A percentile compares a stretch with the other conserved stretches of the same genome.
Evolutionary conservation across 2,797 vertebrate genomes (phyloP).

Genomic region (Poeciliopsis turneri): DNA sequence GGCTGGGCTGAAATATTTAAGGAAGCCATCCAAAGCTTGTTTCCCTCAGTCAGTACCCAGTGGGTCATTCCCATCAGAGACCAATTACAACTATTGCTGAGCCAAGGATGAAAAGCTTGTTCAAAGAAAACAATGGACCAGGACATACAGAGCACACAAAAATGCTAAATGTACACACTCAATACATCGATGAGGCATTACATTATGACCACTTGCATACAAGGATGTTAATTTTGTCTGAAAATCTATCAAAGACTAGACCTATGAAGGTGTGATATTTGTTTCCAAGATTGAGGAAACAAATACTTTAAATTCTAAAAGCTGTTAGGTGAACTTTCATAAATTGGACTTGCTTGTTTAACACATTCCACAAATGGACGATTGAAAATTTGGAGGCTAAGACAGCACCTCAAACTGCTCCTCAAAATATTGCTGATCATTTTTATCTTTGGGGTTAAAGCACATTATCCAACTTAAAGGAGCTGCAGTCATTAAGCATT

Average conservation of each 20-base stretch:
- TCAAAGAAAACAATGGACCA: slow-evolving; percentile 54
- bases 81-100: slow-evolving; percentile 69
- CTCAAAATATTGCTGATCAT: background rate
- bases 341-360: background rate
- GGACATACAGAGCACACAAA: slow-evolving; percentile 8
- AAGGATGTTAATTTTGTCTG: too few species aligned
- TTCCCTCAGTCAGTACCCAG: slow-evolving; percentile 58
- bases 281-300: background rate
- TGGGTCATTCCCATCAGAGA: slow-evolving; percentile 67
- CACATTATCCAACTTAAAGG: background rate
- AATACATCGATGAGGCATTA: background rate
- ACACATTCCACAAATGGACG: background rate
- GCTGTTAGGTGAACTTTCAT: background rate
- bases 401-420: background rate
- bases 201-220: background rate
- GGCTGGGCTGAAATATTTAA: slow-evolving; percentile 67
- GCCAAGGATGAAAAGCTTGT: slow-evolving; percentile 51
- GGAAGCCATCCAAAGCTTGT: slow-evolving; percentile 63
- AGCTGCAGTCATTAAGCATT: background rate
- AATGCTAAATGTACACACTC: slow-evolving; percentile 1
- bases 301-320: background rate
- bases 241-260: background rate
- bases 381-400: background rate
- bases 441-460: background rate
- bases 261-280: background rate